These are phyloP conservation scores for Ophraella communa DNA, from an alignment of 2,888 invertebrate species.

Conservation along the genomic window DNA sequence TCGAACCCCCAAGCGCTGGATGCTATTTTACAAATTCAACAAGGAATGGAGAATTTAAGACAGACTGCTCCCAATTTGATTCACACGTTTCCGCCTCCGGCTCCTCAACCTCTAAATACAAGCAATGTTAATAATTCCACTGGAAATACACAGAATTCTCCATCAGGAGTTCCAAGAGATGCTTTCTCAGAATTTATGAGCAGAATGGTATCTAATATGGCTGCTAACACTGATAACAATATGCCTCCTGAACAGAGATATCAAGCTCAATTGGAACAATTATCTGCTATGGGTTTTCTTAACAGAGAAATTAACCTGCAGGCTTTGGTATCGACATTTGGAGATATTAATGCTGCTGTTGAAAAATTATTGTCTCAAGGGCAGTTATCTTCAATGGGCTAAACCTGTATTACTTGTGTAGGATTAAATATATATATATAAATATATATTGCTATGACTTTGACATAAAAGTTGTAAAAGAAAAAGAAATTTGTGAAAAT, in stretches of 20 bases:
- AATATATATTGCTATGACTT: no score
- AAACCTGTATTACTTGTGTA: slow-evolving; percentile 1
- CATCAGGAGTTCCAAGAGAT: slow-evolving; percentile 44
- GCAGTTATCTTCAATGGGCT: slow-evolving; percentile 29
- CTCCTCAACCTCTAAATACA: slow-evolving; percentile 51
- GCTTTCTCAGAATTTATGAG: slow-evolving; percentile 75
- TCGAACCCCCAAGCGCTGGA: slow-evolving; percentile 92
- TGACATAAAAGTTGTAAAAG: no score
- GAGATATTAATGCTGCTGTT: slow-evolving; percentile 97
- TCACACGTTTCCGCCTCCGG: slow-evolving; percentile 62
- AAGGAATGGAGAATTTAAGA: slow-evolving; percentile 89
- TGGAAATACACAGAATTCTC: slow-evolving; percentile 53
- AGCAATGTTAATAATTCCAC: slow-evolving; percentile 42
- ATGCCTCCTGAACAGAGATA: slow-evolving; percentile 93
- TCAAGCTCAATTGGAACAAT: slow-evolving; percentile 91
- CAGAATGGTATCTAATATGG: slow-evolving; percentile 76
- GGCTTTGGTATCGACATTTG: slow-evolving; percentile 95
- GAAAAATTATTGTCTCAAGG: slow-evolving; percentile 79
- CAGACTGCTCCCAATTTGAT: slow-evolving; percentile 85
- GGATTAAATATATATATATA: slow-evolving; percentile 6
- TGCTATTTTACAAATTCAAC: slow-evolving; percentile 94
- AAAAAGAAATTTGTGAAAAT: not conserved
- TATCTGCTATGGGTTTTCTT: slow-evolving; percentile 95
- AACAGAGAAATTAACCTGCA: slow-evolving; percentile 97
- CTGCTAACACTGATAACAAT: slow-evolving; percentile 52